These are phyloP conservation scores for Serripes groenlandicus DNA, from an alignment of 2,888 invertebrate species.

Conservation along the genomic window DNA sequence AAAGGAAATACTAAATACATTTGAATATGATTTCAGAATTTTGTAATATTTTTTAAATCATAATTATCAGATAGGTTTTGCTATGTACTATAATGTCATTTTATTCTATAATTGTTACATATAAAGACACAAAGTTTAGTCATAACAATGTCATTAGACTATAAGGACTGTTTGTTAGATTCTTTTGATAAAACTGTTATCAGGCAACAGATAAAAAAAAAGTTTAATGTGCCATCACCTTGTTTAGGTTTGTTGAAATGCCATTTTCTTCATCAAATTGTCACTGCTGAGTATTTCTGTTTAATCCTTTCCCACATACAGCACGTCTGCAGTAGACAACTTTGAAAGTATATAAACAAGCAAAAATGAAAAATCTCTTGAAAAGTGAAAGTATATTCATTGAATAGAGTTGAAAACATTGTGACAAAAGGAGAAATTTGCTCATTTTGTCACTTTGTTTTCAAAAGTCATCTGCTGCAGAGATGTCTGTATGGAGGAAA, in stretches of 20 bases:
- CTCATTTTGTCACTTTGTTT: background rate
- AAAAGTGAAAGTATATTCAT: no score
- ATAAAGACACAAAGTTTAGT: conserved; percentile 18
- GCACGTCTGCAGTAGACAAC: no score
- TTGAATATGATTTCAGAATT: no score
- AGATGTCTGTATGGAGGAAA: no score
- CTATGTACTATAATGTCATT: conserved; percentile 2
- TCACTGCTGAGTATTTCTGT: conserved; percentile 27
- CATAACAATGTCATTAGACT: conserved; percentile 14
- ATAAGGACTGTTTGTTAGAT: conserved; percentile 10
- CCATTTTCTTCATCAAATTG: conserved; percentile 22
- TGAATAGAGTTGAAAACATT: background rate
- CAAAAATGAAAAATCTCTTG: no score
- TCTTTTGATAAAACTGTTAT: background rate
- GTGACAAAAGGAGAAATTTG: background rate
- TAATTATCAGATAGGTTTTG: conserved; percentile 14
- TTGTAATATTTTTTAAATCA: no score
- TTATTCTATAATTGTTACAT: background rate
- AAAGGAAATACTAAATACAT: no score
- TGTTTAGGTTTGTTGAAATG: conserved; percentile 7
- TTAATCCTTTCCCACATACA: no score
- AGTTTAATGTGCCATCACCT: conserved; percentile 17
- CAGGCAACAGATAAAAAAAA: conserved; percentile 1
- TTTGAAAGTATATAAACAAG: no score
- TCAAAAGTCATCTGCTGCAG: no score